A percentile compares a stretch with the other conserved stretches of the same genome.
These are phyloP conservation scores for Pristiophorus japonicus DNA, from an alignment of 2,113 vertebrate species.

Conservation along the genomic window DNA sequence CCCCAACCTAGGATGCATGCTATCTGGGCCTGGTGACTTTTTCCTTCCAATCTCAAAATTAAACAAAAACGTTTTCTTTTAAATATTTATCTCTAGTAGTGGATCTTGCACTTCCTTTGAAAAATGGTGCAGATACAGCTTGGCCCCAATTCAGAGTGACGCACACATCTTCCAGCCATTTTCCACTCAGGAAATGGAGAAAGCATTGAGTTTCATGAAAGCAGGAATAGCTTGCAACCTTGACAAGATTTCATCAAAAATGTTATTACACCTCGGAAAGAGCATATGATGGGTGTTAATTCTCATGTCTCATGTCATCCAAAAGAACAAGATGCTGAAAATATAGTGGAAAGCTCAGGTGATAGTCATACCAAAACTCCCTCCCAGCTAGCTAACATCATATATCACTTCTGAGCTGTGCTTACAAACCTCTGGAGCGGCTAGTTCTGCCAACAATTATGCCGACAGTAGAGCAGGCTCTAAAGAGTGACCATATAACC, in stretches of 20 bases:
- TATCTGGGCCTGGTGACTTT: no score
- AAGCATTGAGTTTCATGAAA: neutral
- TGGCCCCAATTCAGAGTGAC: neutral
- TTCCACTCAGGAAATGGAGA: no score
- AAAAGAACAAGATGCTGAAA: no score
- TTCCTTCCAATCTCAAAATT: no score
- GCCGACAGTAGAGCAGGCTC: neutral
- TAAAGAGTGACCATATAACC: neutral
- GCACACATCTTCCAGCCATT: no score
- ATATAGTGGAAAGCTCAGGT: no score
- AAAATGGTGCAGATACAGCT: neutral
- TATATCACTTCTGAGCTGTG: neutral
- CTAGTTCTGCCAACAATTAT: neutral
- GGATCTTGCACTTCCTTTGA: no score
- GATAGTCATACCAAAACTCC: neutral
- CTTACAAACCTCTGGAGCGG: neutral
- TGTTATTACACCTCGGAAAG: neutral
- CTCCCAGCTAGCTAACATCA: neutral
- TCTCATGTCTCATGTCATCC: no score
- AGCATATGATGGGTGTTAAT: no score
- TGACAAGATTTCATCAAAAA: neutral
- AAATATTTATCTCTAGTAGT: no score
- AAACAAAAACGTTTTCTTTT: no score
- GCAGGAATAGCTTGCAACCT: neutral
- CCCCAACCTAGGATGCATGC: no score